A percentile compares a stretch with the other conserved stretches of the same genome.
Evolutionary conservation across 2,888 invertebrate genomes (phyloP).

Genomic region (Drosophila tanythrix): DNA sequence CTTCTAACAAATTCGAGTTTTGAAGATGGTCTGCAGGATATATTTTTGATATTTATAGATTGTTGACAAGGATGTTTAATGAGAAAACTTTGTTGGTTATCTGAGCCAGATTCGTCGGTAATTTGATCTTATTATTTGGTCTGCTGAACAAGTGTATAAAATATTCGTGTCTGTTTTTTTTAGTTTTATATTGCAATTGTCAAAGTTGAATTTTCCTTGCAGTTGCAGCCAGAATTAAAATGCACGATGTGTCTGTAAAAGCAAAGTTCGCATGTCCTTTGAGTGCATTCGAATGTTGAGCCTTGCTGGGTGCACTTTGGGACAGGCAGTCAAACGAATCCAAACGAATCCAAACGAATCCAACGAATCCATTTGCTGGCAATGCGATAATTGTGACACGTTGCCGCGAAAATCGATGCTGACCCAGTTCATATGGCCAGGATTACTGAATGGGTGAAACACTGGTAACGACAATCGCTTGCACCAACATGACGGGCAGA

Average conservation of each 20-base stretch:
- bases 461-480: slow-evolving; percentile 32
- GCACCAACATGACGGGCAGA: slow-evolving; percentile 26
- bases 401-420: slow-evolving; percentile 77
- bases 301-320: slow-evolving; percentile 11
- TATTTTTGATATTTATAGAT: background rate
- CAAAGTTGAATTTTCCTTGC: slow-evolving; percentile 29
- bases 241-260: slow-evolving; percentile 46
- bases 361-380: slow-evolving; percentile 16
- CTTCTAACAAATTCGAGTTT: background rate
- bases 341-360: slow-evolving; percentile 18
- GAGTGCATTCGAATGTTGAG: slow-evolving; percentile 44
- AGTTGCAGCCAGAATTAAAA: slow-evolving; percentile 59
- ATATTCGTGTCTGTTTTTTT: background rate
- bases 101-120: background rate
- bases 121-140: background rate
- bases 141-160: background rate
- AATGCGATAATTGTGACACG: slow-evolving; percentile 74
- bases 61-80: background rate
- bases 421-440: slow-evolving; percentile 66
- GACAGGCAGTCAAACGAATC: slow-evolving; percentile 20
- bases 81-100: no score
- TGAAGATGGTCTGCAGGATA: background rate
- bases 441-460: slow-evolving; percentile 10
- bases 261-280: slow-evolving; percentile 24
- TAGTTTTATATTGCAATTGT: slow-evolving; percentile 20